Conservation (phyloP, 1,140 invertebrate genomes). For the Oscheius sp. region DNA sequence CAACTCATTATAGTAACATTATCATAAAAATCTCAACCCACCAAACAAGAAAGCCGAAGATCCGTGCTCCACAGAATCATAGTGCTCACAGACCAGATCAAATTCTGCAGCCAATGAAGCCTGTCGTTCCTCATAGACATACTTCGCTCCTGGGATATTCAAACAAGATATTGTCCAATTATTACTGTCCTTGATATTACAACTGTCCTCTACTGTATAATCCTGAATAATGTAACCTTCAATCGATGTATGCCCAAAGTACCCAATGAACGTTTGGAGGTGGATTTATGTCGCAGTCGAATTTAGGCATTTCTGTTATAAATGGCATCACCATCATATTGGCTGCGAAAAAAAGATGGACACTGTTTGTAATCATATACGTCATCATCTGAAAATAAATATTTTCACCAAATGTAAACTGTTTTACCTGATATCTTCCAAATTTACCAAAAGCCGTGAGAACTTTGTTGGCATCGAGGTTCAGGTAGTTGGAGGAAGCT, state of each 20-base stretch:
- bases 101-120: constrained; percentile 19
- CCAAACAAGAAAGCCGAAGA: constrained; percentile 40
- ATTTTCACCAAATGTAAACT: background rate
- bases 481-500: background rate
- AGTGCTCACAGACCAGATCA: constrained; percentile 34
- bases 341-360: constrained; percentile 24
- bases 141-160: background rate
- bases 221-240: background rate
- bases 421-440: constrained; percentile 21
- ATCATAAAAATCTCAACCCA: too few relatives aligned
- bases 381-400: constrained; percentile 28
- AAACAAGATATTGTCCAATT: background rate
- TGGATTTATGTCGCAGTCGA: constrained; percentile 18
- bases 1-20: too few relatives aligned
- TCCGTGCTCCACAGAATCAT: constrained; percentile 26
- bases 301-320: constrained; percentile 22
- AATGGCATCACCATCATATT: constrained; percentile 40
- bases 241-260: background rate
- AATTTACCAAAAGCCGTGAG: constrained; percentile 24
- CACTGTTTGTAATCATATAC: constrained; percentile 33
- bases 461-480: constrained; percentile 22
- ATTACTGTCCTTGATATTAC: background rate
- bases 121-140: background rate
- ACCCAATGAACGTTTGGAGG: background rate
- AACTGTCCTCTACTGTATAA: background rate